Base-by-base conservation (phyloP, 2,113 vertebrate genomes). In the Chaenogobius annularis region DNA sequence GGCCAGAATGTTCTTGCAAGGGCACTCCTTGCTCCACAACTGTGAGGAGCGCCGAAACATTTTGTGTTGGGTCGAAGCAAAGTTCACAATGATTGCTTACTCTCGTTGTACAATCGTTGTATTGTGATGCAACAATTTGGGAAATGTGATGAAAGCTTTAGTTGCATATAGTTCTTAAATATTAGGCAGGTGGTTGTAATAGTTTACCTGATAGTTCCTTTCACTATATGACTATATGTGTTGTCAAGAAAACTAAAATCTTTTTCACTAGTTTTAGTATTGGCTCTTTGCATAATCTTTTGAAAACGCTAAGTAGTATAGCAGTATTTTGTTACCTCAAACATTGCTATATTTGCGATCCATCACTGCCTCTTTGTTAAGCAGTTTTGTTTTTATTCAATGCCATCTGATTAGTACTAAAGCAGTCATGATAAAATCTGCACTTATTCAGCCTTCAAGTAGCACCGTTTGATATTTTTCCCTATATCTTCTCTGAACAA, bases 41-140 rank as follows among this genome's bases (percentile, higher is more conserved):
- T 73, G n/a, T 73, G 77, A 66, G 61, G 59, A 77, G 65, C 76
- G 22, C 11, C 15, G 19, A 19, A 47, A 65, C 58, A 0, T 69
- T 48, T 55, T 75, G 35, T 59, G 12, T 63, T 67, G 9, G 35
- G 35, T 17, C 61, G 5, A 63, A 15, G 61, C 9, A 63, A 43
- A 63, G 61, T 63, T 63, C 17, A 63, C 61, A 43, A 8, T 62
- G 59, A 19, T 17, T 17, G 8, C 15, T 17, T 5, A 40, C 35
- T 62, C 14, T 62, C 11, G 37, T 31, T 4, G 26, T 31, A 31
- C 26, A 62, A 10, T 14, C 19, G 19, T 63, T 19, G 31, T 61
- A 37, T 63, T n/a, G 9, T 62, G 13, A 37, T 11, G 17, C 35
- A 63, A 43, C 35, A 40, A 20, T 11, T n/a, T 19, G 10, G 1